Evolutionary conservation across 2,113 vertebrate genomes (phyloP), one percentile per base, ranked within the genome.

Genomic region (Sinocyclocheilus grahami): DNA sequence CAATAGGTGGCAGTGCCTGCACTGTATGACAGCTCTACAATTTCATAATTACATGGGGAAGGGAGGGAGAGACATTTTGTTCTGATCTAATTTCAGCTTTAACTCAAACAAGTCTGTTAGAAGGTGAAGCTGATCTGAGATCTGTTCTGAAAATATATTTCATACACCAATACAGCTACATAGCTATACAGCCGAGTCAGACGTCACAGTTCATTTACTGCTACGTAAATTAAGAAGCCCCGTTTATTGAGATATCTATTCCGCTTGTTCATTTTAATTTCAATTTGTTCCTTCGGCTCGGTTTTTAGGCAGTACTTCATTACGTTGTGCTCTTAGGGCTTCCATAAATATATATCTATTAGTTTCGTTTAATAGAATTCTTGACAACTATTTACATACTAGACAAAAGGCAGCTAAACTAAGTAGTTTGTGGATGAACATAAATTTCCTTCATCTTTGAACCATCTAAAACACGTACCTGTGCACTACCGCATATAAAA

Each of bases 1-100:
- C 93, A 92, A 87, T 91, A 93, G 94, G 91, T 92, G 94, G 94
- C 94, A 95, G 94, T 93, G 94, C 94, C 94, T 92, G 94, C 94
- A 95, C 94, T 95, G 94, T 91, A 91, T 87, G 86, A 82, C 91
- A 89, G 67, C 86, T 91, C 86, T 83, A 87, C 85, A 87, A 88
- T 90, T 91, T 82, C 30, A 84, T 27, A 74, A 85, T 90, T 91
- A 88, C 91, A 46, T 24, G 0, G 55, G 39, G 22, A 33, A 55
- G 51, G 51, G 5, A 46, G 18, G 13, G 9, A 18, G 85, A 63
- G 16, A 22, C 48, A 42, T 42, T 58, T 81, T 55, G 51, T 58
- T 6, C 69, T 74, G 55, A n/a, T 51, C 12, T 14, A 16, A 53
- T 20, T 63, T 71, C 69, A 83, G 81, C 46, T 83, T 24, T 65